These are phyloP conservation scores for Falco berigora DNA, from an alignment of 2,797 vertebrate genomes.

Conservation along the genomic window DNA sequence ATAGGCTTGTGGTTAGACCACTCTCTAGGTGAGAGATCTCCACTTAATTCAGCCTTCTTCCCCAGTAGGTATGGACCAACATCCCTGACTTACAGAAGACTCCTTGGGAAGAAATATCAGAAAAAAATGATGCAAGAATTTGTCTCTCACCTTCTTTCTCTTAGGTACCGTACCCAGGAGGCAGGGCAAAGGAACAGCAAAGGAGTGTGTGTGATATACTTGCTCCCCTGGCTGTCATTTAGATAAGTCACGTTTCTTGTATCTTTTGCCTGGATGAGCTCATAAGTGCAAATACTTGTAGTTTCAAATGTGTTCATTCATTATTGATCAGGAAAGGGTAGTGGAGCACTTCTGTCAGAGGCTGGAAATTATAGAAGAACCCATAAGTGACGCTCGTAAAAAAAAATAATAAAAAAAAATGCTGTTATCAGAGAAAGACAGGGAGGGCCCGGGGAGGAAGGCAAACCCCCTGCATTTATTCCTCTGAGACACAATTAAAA, in stretches of 20 bases:
- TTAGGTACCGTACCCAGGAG: neutral
- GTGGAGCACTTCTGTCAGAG: constrained; percentile 6
- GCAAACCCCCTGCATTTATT: neutral
- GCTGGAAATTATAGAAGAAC: constrained; percentile 17
- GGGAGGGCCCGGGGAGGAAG: neutral
- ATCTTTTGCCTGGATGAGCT: constrained; percentile 22
- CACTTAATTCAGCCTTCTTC: neutral
- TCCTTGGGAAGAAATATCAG: neutral
- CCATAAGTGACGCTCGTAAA: constrained; percentile 22
- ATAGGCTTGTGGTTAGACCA: neutral
- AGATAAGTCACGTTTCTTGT: neutral
- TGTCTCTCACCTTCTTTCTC: neutral
- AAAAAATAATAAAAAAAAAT: neutral
- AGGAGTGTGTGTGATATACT: neutral
- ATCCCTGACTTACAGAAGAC: neutral
- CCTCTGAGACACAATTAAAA: constrained; percentile 50
- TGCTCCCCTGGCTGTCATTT: neutral
- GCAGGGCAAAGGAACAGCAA: neutral
- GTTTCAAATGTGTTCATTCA: constrained; percentile 36
- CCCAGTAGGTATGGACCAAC: neutral
- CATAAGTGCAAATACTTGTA: constrained; percentile 54
- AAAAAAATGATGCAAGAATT: neutral
- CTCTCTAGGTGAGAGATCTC: neutral
- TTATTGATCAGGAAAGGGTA: constrained; percentile 49
- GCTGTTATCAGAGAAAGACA: neutral